Conservation (phyloP, 2,888 invertebrate genomes). For the Pherbina coryleti region DNA sequence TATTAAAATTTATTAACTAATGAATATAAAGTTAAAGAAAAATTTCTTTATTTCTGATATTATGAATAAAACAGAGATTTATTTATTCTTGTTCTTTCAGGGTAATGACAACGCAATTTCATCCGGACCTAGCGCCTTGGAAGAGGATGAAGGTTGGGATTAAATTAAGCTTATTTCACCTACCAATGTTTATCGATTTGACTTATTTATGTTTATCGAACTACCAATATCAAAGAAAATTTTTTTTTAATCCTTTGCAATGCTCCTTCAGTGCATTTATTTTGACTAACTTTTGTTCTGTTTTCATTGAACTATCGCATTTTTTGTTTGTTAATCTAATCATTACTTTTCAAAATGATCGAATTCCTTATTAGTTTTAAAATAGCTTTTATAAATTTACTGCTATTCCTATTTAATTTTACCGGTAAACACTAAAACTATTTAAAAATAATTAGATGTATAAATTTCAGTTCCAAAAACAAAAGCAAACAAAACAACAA, state of each 20-base stretch:
- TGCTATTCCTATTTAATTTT: too few relatives aligned
- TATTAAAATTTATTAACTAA: too few relatives aligned
- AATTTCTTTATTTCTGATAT: neutral
- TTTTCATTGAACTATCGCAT: neutral
- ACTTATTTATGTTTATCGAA: neutral
- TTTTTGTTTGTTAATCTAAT: neutral
- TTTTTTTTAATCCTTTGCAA: neutral
- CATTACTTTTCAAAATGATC: neutral
- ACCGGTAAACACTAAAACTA: too few relatives aligned
- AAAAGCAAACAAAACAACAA: too few relatives aligned
- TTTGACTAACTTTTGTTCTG: neutral
- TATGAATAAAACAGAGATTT: neutral
- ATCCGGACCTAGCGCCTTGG: constrained; percentile 49
- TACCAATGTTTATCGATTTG: neutral
- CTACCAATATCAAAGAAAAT: neutral
- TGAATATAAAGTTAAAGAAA: too few relatives aligned
- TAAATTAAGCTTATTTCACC: neutral
- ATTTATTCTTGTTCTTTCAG: constrained; percentile 41
- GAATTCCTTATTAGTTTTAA: neutral
- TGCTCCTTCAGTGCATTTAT: too few relatives aligned
- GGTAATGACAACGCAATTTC: constrained; percentile 46
- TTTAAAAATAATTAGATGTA: too few relatives aligned
- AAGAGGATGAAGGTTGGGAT: constrained; percentile 57
- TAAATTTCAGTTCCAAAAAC: too few relatives aligned
- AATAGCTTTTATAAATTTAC: too few relatives aligned